Percentiles rank a stretch among this genome's conserved stretches.
Conservation (phyloP, 1,140 invertebrate genomes). For the Onthophagus taurus region DNA sequence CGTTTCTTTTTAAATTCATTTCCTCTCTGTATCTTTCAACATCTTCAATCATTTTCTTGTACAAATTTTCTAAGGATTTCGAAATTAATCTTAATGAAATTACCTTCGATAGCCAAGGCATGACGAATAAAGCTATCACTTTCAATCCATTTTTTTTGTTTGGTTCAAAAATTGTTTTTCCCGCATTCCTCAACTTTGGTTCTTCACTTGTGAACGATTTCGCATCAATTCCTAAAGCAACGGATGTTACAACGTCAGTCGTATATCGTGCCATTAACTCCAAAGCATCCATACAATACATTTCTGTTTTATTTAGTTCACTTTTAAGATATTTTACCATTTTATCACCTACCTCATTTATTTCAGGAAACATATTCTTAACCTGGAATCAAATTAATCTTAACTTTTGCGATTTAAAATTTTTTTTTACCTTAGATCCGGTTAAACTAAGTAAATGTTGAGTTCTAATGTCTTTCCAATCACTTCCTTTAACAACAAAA, state of each 20-base stretch:
- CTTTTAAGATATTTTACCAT: slow-evolving; percentile 23
- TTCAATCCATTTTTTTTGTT: background rate
- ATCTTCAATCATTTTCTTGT: slow-evolving; percentile 8
- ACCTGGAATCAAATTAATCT: slow-evolving; percentile 15
- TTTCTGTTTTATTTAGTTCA: slow-evolving; percentile 11
- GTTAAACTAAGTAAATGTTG: slow-evolving; percentile 46
- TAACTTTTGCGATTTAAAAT: background rate
- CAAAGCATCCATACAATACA: slow-evolving; percentile 16
- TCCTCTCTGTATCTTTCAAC: slow-evolving; percentile 33
- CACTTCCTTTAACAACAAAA: slow-evolving; percentile 37
- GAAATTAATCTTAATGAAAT: background rate
- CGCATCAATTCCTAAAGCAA: slow-evolving; percentile 23
- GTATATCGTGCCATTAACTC: slow-evolving; percentile 20
- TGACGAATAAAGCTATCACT: background rate
- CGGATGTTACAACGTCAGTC: slow-evolving; percentile 20
- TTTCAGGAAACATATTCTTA: slow-evolving; percentile 33
- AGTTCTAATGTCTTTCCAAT: slow-evolving; percentile 45
- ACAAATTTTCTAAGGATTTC: slow-evolving; percentile 5
- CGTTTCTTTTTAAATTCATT: slow-evolving; percentile 31
- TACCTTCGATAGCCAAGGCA: background rate
- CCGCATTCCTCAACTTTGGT: slow-evolving; percentile 3
- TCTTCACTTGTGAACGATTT: slow-evolving; percentile 5
- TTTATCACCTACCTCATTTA: slow-evolving; percentile 15
- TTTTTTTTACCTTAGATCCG: slow-evolving; percentile 27
- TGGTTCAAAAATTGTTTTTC: slow-evolving; percentile 2